Percentiles rank a stretch among this genome's conserved stretches.
Conservation (phyloP, 2,888 invertebrate genomes). For the Ephialtes manifestator region DNA sequence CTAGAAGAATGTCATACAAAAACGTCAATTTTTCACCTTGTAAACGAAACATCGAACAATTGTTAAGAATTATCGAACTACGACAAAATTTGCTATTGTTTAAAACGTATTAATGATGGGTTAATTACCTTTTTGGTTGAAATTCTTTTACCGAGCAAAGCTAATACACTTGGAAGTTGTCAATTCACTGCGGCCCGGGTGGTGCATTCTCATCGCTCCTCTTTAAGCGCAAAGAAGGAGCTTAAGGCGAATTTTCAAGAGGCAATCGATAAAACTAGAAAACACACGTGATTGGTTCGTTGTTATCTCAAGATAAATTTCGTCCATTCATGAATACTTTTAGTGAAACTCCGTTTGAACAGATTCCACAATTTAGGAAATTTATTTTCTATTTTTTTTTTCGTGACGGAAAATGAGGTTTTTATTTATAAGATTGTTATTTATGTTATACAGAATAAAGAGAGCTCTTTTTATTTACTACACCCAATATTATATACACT, state of each 20-base stretch:
- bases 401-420: too few species aligned
- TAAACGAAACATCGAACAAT: neutral
- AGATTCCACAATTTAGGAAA: too few species aligned
- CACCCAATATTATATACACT: too few species aligned
- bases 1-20: conserved; percentile 34
- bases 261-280: too few species aligned
- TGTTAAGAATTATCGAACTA: neutral
- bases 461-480: too few species aligned
- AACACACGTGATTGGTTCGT: neutral
- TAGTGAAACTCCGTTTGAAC: too few species aligned
- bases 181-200: conserved; percentile 70
- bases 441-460: too few species aligned
- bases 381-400: too few species aligned
- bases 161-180: conserved; percentile 68
- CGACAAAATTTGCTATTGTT: neutral
- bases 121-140: conserved; percentile 50
- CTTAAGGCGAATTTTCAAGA: too few species aligned
- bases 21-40: neutral
- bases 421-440: too few species aligned
- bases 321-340: neutral
- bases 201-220: conserved; percentile 52
- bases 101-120: conserved; percentile 15
- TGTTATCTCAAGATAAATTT: conserved; percentile 6
- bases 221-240: conserved; percentile 25
- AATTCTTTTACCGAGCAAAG: conserved; percentile 36